A percentile compares a stretch with the other conserved stretches of the same genome.
phyloP scores from a whole-genome alignment of 2,888 invertebrate species.

The Operophtera brumata region DNA sequence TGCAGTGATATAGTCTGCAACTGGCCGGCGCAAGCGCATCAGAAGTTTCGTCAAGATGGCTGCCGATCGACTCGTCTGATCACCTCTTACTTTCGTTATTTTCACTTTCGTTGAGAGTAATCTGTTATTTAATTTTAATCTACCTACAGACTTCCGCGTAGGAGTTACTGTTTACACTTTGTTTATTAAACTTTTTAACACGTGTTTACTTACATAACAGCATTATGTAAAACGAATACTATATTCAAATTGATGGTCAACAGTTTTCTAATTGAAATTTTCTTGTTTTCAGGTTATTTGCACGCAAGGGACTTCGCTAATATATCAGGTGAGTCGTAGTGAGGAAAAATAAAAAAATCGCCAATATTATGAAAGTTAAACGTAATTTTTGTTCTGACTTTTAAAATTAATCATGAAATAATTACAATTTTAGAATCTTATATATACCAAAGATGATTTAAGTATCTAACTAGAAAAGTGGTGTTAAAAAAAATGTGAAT shows the following conservation, averaged over 20 bases:
- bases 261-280: constrained; percentile 20
- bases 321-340: constrained; percentile 46
- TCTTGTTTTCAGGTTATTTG: constrained; percentile 49
- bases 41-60: constrained; percentile 57
- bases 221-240: constrained; percentile 11
- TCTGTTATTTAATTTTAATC: constrained; percentile 56
- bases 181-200: constrained; percentile 30
- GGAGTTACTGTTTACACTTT: constrained; percentile 44
- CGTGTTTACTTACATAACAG: too few relatives aligned
- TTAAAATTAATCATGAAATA: too few relatives aligned
- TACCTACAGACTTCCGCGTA: constrained; percentile 39
- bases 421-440: too few relatives aligned
- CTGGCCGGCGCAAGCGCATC: constrained; percentile 38
- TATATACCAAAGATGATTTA: too few relatives aligned
- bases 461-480: too few relatives aligned
- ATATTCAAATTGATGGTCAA: constrained; percentile 7
- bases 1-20: not conserved
- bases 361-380: too few relatives aligned
- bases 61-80: constrained; percentile 47
- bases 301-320: constrained; percentile 43
- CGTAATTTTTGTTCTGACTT: too few relatives aligned
- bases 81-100: constrained; percentile 69
- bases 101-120: constrained; percentile 72
- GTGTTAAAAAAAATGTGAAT: too few relatives aligned
- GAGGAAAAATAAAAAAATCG: not conserved